These are phyloP conservation scores for Siphamia tubifer DNA, from an alignment of 2,113 vertebrate species.

Conservation along the genomic window DNA sequence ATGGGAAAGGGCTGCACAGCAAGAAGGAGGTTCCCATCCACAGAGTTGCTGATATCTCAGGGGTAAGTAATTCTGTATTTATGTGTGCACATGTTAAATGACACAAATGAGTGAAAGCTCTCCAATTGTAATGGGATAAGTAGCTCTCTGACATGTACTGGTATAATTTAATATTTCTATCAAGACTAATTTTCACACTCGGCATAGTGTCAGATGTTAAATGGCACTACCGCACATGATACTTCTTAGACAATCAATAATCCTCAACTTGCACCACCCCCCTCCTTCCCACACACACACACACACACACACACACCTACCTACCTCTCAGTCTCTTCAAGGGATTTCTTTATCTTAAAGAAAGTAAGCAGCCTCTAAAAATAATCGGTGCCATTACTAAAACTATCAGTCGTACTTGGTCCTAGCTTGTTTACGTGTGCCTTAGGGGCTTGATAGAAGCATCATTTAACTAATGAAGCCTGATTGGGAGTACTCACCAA, in stretches of 20 bases:
- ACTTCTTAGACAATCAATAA: constrained; percentile 13
- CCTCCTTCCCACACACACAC: too few species aligned
- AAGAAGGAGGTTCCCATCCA: constrained; percentile 99
- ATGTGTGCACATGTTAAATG: background rate
- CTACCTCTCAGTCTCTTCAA: background rate
- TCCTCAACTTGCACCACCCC: background rate
- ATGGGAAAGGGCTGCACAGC: constrained; percentile 97
- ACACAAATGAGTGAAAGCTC: background rate
- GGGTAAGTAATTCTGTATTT: constrained; percentile 79
- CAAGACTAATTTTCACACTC: constrained; percentile 12
- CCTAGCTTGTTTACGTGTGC: constrained; percentile 64
- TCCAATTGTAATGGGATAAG: background rate
- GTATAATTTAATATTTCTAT: background rate
- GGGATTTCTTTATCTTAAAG: constrained; percentile 32
- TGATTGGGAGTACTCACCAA: constrained; percentile 61
- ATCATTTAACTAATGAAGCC: constrained; percentile 66
- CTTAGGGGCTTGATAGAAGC: constrained; percentile 63
- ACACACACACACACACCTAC: too few species aligned
- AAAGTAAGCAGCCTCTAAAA: constrained; percentile 64
- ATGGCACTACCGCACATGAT: background rate
- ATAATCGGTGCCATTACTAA: constrained; percentile 71
- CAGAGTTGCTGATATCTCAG: constrained; percentile 96
- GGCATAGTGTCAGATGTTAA: background rate
- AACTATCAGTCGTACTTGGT: constrained; percentile 57
- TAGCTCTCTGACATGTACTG: background rate